A percentile compares a stretch with the other conserved stretches of the same genome.
These are phyloP conservation scores for Sphaerophoria rueppellii DNA, from an alignment of 2,888 invertebrate species.

Conservation along the genomic window DNA sequence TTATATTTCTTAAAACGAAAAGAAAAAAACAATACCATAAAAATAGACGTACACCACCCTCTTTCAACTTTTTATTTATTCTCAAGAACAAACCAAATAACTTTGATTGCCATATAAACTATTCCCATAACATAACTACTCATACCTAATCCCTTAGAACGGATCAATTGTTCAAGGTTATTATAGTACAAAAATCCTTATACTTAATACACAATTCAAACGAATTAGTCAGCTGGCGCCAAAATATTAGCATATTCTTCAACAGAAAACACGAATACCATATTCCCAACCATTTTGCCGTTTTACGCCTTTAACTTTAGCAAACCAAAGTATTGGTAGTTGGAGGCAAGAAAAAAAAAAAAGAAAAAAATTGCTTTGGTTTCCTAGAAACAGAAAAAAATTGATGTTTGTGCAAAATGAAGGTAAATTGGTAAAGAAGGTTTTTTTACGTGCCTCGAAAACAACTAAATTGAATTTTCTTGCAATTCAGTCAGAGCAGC, in stretches of 20 bases:
- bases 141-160: conserved; percentile 7
- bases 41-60: conserved; percentile 28
- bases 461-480: conserved; percentile 15
- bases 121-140: conserved; percentile 7
- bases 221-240: conserved; percentile 65
- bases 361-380: conserved; percentile 2
- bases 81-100: conserved; percentile 39
- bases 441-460: conserved; percentile 6
- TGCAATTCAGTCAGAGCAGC: not conserved
- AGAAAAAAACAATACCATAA: not conserved
- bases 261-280: conserved; percentile 11
- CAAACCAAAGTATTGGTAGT: not conserved
- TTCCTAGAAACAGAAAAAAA: conserved; percentile 31
- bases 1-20: not conserved
- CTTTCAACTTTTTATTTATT: conserved; percentile 15
- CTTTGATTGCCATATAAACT: conserved; percentile 43
- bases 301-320: not conserved
- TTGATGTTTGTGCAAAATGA: conserved; percentile 30
- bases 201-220: conserved; percentile 44
- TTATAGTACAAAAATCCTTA: conserved; percentile 43
- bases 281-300: conserved; percentile 1
- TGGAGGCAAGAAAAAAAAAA: not conserved
- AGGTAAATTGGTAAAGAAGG: not conserved
- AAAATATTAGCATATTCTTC: conserved; percentile 59
- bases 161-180: conserved; percentile 62